These are phyloP conservation scores for Adineta ricciae DNA, from an alignment of 2,888 invertebrate genomes.

Conservation along the genomic window DNA sequence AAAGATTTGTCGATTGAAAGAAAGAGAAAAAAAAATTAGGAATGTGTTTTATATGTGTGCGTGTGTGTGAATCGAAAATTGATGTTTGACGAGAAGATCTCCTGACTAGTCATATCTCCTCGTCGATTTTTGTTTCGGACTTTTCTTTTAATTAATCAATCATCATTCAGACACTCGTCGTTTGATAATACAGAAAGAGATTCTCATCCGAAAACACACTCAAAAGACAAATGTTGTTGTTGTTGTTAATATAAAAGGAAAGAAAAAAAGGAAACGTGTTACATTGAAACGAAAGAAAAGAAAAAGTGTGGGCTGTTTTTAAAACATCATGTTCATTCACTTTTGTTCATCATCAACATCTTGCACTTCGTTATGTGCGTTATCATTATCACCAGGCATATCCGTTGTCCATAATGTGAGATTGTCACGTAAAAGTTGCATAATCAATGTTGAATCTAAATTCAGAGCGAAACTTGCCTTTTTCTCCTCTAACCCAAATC, in stretches of 20 bases:
- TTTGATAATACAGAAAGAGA: not conserved
- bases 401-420: conserved; percentile 97
- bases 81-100: not conserved
- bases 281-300: not conserved
- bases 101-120: conserved; percentile 13
- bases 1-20: not conserved
- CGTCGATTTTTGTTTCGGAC: not conserved
- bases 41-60: not conserved
- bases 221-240: not conserved
- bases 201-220: not conserved
- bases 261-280: not conserved
- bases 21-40: not conserved
- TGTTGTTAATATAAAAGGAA: too few species aligned
- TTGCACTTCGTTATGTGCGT: not conserved
- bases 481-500: not conserved
- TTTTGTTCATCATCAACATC: conserved; percentile 3
- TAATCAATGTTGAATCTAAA: conserved; percentile 85
- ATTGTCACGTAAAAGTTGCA: conserved; percentile 97
- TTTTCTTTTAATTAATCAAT: not conserved
- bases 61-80: not conserved
- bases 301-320: not conserved
- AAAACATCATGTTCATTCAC: not conserved
- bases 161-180: not conserved
- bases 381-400: conserved; percentile 64
- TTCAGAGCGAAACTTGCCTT: too few species aligned